phyloP scores from a whole-genome alignment of 1,140 invertebrate species.

The Caenorhabditis elegans region DNA sequence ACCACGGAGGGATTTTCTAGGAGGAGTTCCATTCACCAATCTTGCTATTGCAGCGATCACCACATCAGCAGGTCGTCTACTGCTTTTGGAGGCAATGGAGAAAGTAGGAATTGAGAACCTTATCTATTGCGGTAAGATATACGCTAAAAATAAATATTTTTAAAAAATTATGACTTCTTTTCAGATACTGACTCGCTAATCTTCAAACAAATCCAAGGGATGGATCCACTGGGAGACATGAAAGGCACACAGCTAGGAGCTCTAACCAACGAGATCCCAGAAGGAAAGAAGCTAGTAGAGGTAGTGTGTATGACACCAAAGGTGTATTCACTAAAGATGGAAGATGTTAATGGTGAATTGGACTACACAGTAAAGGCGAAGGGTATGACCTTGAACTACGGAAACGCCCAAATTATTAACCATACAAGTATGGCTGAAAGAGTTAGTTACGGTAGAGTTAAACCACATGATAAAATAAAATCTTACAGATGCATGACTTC shows the following conservation, averaged over 20 bases:
- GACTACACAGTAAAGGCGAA: neutral
- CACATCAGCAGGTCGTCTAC: neutral
- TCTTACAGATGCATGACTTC: neutral
- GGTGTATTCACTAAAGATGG: neutral
- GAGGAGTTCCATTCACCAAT: neutral
- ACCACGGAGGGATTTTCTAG: neutral
- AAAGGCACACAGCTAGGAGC: neutral
- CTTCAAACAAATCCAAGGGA: neutral
- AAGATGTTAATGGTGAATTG: neutral
- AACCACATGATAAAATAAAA: neutral
- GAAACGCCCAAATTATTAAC: neutral
- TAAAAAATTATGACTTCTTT: neutral
- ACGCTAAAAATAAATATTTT: neutral
- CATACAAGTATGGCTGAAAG: neutral
- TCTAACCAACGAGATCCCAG: neutral
- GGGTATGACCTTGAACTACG: neutral
- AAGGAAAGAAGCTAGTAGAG: neutral
- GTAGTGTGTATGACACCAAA: neutral
- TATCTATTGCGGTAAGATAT: neutral
- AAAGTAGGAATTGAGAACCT: neutral
- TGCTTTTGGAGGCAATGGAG: neutral
- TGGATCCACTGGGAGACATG: neutral
- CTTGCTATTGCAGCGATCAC: neutral
- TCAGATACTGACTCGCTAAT: neutral
- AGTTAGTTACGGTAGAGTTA: neutral